These are phyloP conservation scores for Myrmecobius fasciatus DNA, from an alignment of 2,113 vertebrate species.

Conservation along the genomic window DNA sequence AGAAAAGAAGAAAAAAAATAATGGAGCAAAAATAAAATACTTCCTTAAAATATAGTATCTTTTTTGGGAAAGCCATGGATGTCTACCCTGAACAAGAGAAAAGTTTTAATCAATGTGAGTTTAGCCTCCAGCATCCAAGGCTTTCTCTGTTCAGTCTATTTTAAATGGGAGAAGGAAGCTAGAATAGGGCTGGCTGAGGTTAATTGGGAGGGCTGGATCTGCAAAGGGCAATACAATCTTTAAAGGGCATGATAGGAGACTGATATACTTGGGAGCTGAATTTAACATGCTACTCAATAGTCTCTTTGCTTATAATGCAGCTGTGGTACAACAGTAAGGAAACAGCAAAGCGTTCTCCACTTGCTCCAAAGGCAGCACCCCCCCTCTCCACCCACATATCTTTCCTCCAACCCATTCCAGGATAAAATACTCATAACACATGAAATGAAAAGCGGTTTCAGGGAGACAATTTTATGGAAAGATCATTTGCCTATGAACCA, in stretches of 20 bases:
- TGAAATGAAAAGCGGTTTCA: not conserved
- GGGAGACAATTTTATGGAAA: not conserved
- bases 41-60: conserved; percentile 9
- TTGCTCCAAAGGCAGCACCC: too few species aligned
- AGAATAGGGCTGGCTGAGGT: not conserved
- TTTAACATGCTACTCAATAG: not conserved
- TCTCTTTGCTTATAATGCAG: not conserved
- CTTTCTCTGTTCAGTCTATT: not conserved
- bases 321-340: not conserved
- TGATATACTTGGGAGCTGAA: not conserved
- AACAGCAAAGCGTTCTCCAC: not conserved
- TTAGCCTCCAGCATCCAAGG: not conserved
- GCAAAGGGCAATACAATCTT: not conserved
- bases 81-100: not conserved
- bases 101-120: not conserved
- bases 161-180: conserved; percentile 21
- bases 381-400: too few species aligned
- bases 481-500: not conserved
- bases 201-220: not conserved
- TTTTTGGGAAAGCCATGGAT: not conserved
- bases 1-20: not conserved
- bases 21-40: conserved; percentile 1
- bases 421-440: not conserved
- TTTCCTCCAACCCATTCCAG: not conserved
- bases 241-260: not conserved